Percentiles rank a stretch among this genome's conserved stretches.
These are phyloP conservation scores for Caenorhabditis sp. DNA, from an alignment of 2,888 invertebrate genomes.

Conservation along the genomic window DNA sequence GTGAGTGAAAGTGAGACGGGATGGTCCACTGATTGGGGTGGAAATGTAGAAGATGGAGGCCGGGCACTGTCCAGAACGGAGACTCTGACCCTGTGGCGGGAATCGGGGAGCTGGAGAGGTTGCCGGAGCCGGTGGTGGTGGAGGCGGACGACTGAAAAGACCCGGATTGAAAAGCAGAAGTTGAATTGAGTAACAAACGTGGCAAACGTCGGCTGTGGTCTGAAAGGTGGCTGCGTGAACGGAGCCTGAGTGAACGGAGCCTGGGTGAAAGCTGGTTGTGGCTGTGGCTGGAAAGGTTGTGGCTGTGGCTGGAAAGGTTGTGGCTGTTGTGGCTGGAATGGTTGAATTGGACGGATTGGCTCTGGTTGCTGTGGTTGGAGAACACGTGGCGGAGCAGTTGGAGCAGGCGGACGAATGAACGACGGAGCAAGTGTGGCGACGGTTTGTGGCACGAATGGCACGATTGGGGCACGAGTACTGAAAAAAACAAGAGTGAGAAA, in stretches of 20 bases:
- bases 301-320: conserved; percentile 46
- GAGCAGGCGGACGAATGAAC: conserved; percentile 41
- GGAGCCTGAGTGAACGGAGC: conserved; percentile 50
- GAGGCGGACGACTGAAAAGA: conserved; percentile 33
- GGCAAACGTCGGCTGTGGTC: conserved; percentile 54
- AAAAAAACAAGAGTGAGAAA: background rate
- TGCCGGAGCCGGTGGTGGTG: conserved; percentile 26
- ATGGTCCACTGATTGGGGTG: conserved; percentile 70
- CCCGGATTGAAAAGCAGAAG: background rate
- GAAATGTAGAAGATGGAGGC: conserved; percentile 77
- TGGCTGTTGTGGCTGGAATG: conserved; percentile 47
- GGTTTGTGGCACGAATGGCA: conserved; percentile 43
- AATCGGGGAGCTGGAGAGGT: conserved; percentile 63
- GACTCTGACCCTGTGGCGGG: conserved; percentile 59
- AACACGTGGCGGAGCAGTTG: conserved; percentile 58
- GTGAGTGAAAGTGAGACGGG: conserved; percentile 76
- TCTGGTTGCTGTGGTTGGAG: conserved; percentile 46
- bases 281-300: conserved; percentile 4
- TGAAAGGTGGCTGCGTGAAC: conserved; percentile 62
- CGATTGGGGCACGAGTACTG: conserved; percentile 40
- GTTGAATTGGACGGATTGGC: conserved; percentile 59
- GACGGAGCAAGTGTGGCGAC: conserved; percentile 43
- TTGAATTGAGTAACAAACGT: conserved; percentile 1
- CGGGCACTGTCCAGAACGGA: conserved; percentile 69
- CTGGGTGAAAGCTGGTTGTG: conserved; percentile 28